Conservation (phyloP, 2,113 vertebrate genomes). For the Syrmaticus mikado region DNA sequence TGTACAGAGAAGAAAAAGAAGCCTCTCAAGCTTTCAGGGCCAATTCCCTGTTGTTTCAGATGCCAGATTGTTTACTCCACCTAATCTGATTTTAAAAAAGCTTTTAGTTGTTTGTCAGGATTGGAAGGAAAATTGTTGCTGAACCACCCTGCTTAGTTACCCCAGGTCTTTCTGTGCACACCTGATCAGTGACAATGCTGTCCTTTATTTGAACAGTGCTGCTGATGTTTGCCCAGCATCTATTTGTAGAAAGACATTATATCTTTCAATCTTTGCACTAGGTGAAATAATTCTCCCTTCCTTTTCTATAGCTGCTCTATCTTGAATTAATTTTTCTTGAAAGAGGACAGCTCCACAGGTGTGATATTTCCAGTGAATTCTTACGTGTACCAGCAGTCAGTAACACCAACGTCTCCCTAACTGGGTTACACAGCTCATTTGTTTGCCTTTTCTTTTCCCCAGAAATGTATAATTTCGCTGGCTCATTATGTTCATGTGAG, state of each 20-base stretch:
- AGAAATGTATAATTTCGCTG: not conserved
- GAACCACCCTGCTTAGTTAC: not conserved
- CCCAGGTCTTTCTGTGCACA: not conserved
- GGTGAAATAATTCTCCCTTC: not conserved
- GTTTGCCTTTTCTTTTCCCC: not conserved
- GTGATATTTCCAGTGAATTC: not conserved
- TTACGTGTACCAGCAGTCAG: not conserved
- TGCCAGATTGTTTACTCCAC: not conserved
- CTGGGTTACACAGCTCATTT: not conserved
- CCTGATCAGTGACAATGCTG: not conserved
- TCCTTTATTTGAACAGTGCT: not conserved
- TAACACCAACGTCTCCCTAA: not conserved
- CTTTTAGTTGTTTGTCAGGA: not conserved
- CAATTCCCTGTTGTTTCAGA: not conserved
- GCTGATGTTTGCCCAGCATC: slow-evolving; percentile 5
- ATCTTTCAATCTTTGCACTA: not conserved
- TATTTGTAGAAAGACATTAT: not conserved
- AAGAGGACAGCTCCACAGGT: not conserved
- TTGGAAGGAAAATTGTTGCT: not conserved
- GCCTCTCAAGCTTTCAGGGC: not conserved
- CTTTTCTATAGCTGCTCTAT: not conserved
- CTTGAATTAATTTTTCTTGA: not conserved
- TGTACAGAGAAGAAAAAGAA: not conserved
- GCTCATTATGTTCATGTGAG: not conserved
- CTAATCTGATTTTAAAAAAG: not conserved